Evolutionary conservation across 2,113 vertebrate genomes (phyloP).

Genomic region (Aramus guarauna): DNA sequence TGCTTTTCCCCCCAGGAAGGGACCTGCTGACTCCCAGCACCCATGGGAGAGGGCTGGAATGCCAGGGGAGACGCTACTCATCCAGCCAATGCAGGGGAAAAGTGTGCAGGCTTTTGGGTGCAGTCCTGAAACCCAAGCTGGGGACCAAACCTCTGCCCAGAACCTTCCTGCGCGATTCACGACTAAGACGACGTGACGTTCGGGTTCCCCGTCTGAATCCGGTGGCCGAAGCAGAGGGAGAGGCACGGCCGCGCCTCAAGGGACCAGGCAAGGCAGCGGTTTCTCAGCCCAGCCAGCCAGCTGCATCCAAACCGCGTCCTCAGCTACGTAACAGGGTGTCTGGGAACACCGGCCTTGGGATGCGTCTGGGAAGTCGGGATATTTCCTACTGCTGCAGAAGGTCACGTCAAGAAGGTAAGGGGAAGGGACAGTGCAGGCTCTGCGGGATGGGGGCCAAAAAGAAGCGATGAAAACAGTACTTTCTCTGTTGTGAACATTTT

Average conservation of each 20-base stretch:
- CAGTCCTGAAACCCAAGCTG: not conserved
- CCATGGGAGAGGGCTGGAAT: not conserved
- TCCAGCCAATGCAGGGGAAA: not conserved
- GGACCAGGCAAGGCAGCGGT: fast-evolving
- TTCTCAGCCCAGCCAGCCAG: fast-evolving
- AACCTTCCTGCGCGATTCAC: not conserved
- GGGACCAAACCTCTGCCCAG: not conserved
- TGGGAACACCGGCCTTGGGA: fast-evolving
- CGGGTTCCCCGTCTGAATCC: fast-evolving
- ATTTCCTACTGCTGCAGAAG: not conserved
- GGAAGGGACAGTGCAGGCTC: not conserved
- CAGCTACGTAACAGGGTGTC: fast-evolving
- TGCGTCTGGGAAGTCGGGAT: fast-evolving
- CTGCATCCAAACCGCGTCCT: not conserved
- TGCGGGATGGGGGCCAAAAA: not conserved
- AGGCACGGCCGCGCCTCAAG: fast-evolving
- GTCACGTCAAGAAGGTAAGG: not conserved
- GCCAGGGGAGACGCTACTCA: not conserved
- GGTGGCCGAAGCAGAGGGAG: not conserved
- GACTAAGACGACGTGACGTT: fast-evolving
- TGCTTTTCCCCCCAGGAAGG: not conserved
- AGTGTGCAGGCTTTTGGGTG: not conserved
- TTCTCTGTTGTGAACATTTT: not conserved
- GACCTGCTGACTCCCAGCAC: not conserved
- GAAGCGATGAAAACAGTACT: not conserved